phyloP scores from a whole-genome alignment of 2,797 vertebrate genomes.

The Taeniopygia guttata region DNA sequence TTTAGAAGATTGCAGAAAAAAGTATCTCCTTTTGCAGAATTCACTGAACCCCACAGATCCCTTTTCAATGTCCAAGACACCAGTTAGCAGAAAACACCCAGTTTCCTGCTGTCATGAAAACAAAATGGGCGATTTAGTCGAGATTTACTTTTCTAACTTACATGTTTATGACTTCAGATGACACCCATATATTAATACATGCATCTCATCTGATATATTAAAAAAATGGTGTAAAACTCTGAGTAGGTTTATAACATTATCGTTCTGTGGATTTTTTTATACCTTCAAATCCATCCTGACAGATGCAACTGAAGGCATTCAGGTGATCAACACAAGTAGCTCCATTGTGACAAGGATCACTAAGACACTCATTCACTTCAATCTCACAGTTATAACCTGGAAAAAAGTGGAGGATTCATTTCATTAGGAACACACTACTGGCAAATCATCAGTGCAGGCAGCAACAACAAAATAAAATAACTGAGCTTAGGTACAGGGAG shows the following conservation, averaged over 20 bases:
- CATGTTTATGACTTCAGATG: background rate
- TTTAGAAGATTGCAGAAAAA: background rate
- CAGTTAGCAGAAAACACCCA: background rate
- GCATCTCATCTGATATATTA: background rate
- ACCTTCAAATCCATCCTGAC: constrained; percentile 81
- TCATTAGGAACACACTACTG: constrained; percentile 14
- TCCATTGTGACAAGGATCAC: constrained; percentile 78
- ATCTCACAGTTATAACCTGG: constrained; percentile 82
- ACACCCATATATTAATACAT: background rate
- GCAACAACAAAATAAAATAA: constrained; percentile 17
- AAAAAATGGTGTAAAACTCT: background rate
- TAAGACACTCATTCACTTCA: constrained; percentile 83
- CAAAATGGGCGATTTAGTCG: background rate
- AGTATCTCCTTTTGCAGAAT: background rate
- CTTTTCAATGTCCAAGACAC: background rate
- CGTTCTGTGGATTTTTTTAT: background rate
- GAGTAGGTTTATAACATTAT: background rate
- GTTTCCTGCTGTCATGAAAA: background rate
- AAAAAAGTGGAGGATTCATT: constrained; percentile 52
- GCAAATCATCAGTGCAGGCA: background rate
- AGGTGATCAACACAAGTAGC: constrained; percentile 78
- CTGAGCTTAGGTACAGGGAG: background rate
- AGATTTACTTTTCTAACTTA: background rate
- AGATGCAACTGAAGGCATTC: constrained; percentile 78
- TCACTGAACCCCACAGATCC: background rate